Base-by-base conservation (phyloP, 1,140 invertebrate species). In the Holcopasites calliopsidis region DNA sequence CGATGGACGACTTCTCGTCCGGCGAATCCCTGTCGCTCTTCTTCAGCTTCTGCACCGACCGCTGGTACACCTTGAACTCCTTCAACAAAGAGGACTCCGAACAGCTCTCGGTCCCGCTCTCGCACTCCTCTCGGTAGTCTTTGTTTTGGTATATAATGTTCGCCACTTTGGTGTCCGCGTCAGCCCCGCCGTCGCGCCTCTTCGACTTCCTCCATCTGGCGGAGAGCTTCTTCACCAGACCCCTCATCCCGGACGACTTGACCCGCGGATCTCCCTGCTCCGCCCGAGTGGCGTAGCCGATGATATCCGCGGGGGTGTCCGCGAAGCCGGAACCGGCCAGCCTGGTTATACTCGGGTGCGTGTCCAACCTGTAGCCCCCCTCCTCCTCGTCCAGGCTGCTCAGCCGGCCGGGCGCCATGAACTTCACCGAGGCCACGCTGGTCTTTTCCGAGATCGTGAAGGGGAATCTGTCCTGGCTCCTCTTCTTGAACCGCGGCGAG, bases 391-490 rank as follows among this genome's bases (percentile, higher is more conserved):
- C 33, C 18, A 52, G 18, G 16, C 28, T 54, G 3, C 69, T 28
- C 10, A 66, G 42, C 54, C 68, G 62, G 31, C 60, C 61, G n/a
- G 5, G 23, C 0, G 42, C 21, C 38, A 79, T 68, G 33, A 47
- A 71, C 62, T 72, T 78, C 2, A 44, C 38, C 5, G 74, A 81
- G 6, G 80, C 58, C 11, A 26, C 23, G 55, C 28, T 73, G 0
- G 61, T 61, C 23, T 26, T 81, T 38, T 84, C 82, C 0, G 85
- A 84, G n/a, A 89, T 88, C 18, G 89, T 89, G 44, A 88, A 89
- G 0, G 87, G 85, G 49, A 85, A 88, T 44, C 86, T 87, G 47
- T 89, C 84, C 28, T 85, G 88, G 28, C 62, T 79, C 42, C 84
- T 77, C 68, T 83, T 87, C 49, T 58, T 77, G 26, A 44, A 38